Base-by-base conservation (phyloP, 1,140 invertebrate genomes). In the Tenebrio molitor region DNA sequence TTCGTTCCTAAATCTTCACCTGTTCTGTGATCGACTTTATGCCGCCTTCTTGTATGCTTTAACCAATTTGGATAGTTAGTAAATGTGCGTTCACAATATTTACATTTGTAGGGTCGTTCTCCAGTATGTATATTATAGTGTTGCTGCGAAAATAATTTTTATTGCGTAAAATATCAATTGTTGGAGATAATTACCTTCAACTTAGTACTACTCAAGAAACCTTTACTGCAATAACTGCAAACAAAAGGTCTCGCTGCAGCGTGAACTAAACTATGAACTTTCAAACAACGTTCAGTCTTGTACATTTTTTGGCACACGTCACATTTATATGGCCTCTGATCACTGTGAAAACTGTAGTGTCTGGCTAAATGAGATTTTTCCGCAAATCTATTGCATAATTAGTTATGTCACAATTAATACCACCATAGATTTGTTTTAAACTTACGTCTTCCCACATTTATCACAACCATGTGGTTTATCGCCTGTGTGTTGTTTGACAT, bases 391-490 rank as follows among this genome's bases (percentile, higher is more conserved):
- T 29, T 16, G 75, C 72, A 29, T 25, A 73, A 34, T 68, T n/a
- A n/a, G n/a, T n/a, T n/a, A n/a, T n/a, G n/a, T n/a, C 36, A 64
- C 41, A 34, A 63, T 46, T 64, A 62, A 15, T 3, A 53, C 62
- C 25, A 44, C 21, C 6, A 17, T 7, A 66, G n/a, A 44, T 44
- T 14, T 12, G n/a, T 2, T n/a, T 14, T 19, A n/a, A 16, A 34
- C 73, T 74, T 78, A 80, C 70, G 82, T 77, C 78, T 85, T 84
- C 39, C 84, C 82, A 77, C 91, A 91, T 58, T 90, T 80, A 58
- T 88, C 86, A 86, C 93, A 94, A 23, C 85, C 84, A 79, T 92
- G 93, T 1, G 92, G 92, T 76, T 92, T 92, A 73, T 93, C 91
- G 74, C 90, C 90, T 0, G 91, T 91, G 73, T 92, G 91, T 64